Percentiles rank a stretch among this genome's conserved stretches.
Conservation (phyloP, 1,140 invertebrate species). For the Pentalonia nigronervosa region DNA sequence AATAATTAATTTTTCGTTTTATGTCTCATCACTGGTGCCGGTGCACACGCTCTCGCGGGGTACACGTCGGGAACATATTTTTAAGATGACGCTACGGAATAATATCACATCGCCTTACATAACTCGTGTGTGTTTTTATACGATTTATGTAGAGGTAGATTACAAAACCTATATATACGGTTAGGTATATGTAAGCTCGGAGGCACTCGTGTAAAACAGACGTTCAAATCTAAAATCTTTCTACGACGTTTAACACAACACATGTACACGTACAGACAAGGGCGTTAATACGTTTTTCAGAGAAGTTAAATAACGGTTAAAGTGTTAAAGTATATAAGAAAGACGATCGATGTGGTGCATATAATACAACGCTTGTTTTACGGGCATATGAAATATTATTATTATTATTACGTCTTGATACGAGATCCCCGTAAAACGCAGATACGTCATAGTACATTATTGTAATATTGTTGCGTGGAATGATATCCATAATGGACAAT, state of each 20-base stretch:
- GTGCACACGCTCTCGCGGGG: background rate
- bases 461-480: too few relatives aligned
- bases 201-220: conserved; percentile 3
- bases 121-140: too few relatives aligned
- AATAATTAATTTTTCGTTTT: background rate
- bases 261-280: background rate
- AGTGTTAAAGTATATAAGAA: background rate
- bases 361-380: background rate
- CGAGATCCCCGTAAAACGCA: background rate
- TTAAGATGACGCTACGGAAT: background rate
- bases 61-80: background rate
- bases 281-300: background rate
- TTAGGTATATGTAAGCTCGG: background rate
- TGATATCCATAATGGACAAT: background rate
- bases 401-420: background rate
- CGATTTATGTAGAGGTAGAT: background rate
- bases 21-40: background rate
- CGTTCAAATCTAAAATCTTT: conserved; percentile 7
- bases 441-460: background rate
- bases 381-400: background rate
- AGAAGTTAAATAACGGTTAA: conserved; percentile 1
- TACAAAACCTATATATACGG: background rate
- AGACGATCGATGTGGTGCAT: background rate
- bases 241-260: conserved; percentile 6
- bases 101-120: background rate